Evolutionary conservation across 2,113 vertebrate genomes (phyloP), one percentile per base, ranked within the genome.

Genomic region (Leptobrachium ailaonicum): DNA sequence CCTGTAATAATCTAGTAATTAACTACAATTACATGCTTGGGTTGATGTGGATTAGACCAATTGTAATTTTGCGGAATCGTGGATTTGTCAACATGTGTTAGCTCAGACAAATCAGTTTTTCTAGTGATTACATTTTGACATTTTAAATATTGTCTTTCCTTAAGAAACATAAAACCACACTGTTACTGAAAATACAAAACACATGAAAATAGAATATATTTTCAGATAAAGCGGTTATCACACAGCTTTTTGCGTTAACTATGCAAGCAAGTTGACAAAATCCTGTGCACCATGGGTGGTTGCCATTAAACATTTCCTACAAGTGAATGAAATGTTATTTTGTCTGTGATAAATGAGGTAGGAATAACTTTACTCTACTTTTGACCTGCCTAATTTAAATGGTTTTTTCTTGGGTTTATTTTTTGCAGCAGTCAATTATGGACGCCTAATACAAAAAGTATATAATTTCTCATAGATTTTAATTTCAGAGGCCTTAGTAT

Each of bases 301-400:
- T 71, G 32, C 60, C 44, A 72, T 70, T 64, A 79, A 64, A 64
- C 56, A 72, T 66, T 71, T 79, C 58, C 47, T 66, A 41, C 8
- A 72, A 50, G 13, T 42, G 45, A 41, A 79, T 72, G 58, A 54
- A 72, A 66, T 79, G 69, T 72, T 66, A 53, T 79, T 42, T 67
- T 71, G n/a, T 70, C 54, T 62, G 12, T 79, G 68, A 79, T 41
- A 79, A 79, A 79, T 71, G 68, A 79, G 76, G 58, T 64, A 71
- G 47, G 41, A 78, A 78, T 78, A 78, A 63, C 20, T 79, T 58
- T 77, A 58, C 66, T 68, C 41, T 71, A 13, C 69, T 64, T 79
- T 71, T 20, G 42, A 72, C 69, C 58, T 71, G 32, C 7, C 56
- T 32, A 40, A 50, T 53, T 66, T 43, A 63, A 71, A 66, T 73